A percentile compares a stretch with the other conserved stretches of the same genome.
These are phyloP conservation scores for Xiphydria camelus DNA, from an alignment of 2,888 invertebrate genomes.

Conservation along the genomic window DNA sequence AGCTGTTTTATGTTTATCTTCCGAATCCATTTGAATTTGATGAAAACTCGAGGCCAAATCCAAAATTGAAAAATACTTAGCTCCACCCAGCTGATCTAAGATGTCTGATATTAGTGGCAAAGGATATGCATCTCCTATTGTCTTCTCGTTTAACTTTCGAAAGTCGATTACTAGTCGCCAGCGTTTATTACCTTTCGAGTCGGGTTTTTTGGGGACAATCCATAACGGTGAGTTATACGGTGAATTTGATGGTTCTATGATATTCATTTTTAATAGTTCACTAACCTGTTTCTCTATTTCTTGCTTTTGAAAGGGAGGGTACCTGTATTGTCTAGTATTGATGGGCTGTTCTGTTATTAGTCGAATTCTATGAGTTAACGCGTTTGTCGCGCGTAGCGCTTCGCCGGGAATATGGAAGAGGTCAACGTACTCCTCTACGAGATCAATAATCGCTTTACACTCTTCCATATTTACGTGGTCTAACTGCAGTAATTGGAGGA, in stretches of 20 bases:
- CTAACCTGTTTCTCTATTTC: not conserved
- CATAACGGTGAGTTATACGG: constrained; percentile 44
- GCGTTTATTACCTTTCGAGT: constrained; percentile 22
- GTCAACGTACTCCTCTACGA: not conserved
- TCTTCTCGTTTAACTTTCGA: constrained; percentile 31
- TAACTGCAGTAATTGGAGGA: not conserved
- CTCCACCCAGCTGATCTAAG: constrained; percentile 26
- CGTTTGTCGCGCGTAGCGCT: not conserved
- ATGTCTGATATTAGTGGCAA: constrained; percentile 35
- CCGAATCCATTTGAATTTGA: not conserved
- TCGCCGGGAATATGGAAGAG: not conserved
- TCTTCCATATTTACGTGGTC: constrained; percentile 1
- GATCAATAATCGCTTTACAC: not conserved
- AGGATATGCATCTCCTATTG: constrained; percentile 33
- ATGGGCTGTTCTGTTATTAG: not conserved
- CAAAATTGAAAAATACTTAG: constrained; percentile 13
- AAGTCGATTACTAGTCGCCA: constrained; percentile 35
- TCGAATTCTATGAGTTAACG: not conserved
- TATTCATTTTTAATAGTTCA: constrained; percentile 5
- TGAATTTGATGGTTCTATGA: constrained; percentile 24
- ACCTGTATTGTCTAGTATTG: not conserved
- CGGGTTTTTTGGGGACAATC: constrained; percentile 40
- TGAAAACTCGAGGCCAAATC: constrained; percentile 4
- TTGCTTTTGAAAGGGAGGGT: not conserved
- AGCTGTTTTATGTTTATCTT: constrained; percentile 1